Percentiles rank a stretch among this genome's conserved stretches.
These are phyloP conservation scores for Trichomycterus rosablanca DNA, from an alignment of 2,113 vertebrate species.

Conservation along the genomic window DNA sequence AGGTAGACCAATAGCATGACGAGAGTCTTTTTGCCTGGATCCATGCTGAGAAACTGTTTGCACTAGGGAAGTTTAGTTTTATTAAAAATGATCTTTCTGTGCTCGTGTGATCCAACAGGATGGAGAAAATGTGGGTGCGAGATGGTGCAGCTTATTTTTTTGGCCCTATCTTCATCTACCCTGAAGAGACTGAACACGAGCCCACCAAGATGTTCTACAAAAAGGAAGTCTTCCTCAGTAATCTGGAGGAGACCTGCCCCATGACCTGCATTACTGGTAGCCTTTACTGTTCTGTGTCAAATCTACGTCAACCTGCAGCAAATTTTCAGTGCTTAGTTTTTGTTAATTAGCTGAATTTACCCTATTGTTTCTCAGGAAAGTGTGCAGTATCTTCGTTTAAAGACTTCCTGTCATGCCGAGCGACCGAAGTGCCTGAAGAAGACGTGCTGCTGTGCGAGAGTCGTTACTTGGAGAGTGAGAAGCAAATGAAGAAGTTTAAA, in stretches of 20 bases:
- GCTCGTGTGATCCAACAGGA: constrained; percentile 46
- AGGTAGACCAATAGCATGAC: constrained; percentile 76
- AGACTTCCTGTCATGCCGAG: constrained; percentile 94
- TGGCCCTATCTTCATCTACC: constrained; percentile 96
- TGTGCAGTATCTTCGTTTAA: constrained; percentile 94
- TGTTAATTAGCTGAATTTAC: too few relatives aligned
- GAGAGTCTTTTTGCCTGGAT: too few relatives aligned
- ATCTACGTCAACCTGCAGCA: neutral
- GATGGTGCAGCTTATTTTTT: constrained; percentile 96
- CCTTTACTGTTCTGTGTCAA: too few relatives aligned
- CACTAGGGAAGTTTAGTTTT: too few relatives aligned
- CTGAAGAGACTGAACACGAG: constrained; percentile 96
- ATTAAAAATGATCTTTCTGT: neutral
- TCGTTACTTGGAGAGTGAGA: constrained; percentile 96
- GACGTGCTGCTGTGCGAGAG: constrained; percentile 95
- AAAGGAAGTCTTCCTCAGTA: constrained; percentile 97
- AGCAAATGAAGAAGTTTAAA: constrained; percentile 98
- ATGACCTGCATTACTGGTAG: constrained; percentile 95
- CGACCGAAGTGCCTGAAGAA: constrained; percentile 91
- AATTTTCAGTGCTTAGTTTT: too few relatives aligned
- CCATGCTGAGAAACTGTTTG: too few relatives aligned
- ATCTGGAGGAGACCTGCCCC: constrained; percentile 92
- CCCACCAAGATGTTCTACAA: constrained; percentile 99
- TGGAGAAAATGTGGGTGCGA: constrained; percentile 96
- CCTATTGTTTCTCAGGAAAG: constrained; percentile 71